Base-by-base conservation (phyloP, 2,797 vertebrate species). In the Salarias fasciatus region DNA sequence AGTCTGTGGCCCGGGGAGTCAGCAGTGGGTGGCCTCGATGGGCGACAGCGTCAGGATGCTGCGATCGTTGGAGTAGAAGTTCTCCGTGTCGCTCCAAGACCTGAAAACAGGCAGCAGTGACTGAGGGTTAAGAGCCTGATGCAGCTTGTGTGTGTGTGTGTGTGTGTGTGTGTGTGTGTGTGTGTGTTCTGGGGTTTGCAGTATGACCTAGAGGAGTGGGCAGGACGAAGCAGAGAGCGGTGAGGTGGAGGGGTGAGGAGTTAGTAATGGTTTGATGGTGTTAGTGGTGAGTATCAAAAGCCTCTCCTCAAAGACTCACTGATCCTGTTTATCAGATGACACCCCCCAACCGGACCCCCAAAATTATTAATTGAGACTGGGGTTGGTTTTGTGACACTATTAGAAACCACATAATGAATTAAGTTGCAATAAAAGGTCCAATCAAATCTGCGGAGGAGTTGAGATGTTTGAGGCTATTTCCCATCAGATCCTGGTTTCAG, bases 41-140 rank as follows among this genome's bases (percentile, higher is more conserved):
- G 96, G 92, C 51, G 97, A 96, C 90, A 98, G 95, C 53, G 97
- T 97, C 95, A 99, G 77, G 94, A 98, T 92, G 93, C 94, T 98
- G 85, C 94, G 94, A 92, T 99, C 96, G 82, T 92, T 97, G 92
- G 94, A 92, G 94, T 87, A 95, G 93, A 93, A 94, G 86, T 93
- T 95, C 79, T 99, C 97, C 43, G 90, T 83, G 84, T 95, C 91
- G 85, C 91, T 95, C 97, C 97, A 98, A 54, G 94, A 97, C 94
- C 97, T 99, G 95, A 72, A 94, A 96, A 94, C 74, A 96, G 93
- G 94, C 89, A 97, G 86, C 77, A 89, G 72, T 84, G 80, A 77
- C 38, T 49, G 83, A 74, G 38, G 46, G 69, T 91, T 89, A 90
- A 82, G 79, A 70, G 63, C 41, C 42, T 38, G 72, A 30, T 1